Evolutionary conservation across 1,140 invertebrate species (phyloP), one percentile per base, ranked within the genome.

Genomic region (Drosophila repletoides): DNA sequence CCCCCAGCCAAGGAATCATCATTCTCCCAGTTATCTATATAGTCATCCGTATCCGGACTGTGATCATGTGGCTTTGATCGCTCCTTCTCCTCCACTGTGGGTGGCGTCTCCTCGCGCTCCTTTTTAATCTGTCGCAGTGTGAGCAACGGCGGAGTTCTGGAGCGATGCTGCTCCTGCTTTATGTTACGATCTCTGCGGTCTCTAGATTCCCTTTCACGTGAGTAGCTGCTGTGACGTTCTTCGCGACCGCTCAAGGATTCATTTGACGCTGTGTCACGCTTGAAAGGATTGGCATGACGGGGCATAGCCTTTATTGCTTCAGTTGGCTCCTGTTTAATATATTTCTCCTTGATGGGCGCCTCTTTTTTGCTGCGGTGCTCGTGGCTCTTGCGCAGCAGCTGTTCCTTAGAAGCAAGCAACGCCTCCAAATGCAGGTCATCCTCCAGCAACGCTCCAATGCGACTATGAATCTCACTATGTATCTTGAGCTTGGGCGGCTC

Each of bases 21-120:
- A 33, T 90, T 88, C 41, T 90, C 88, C 88, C 88, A 90, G 69
- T 89, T 90, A 38, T 89, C 88, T 5, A 89, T 81, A 24, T 90
- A 90, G 52, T 90, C 88, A 56, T 90, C 88, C 0, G 88, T 90
- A 40, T 90, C 88, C 0, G 88, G 88, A 46, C 88, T 90, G 4
- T 76, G 65, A 12, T 76, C 76, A 28, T 59, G 28, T 22, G 3
- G 22, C 7, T 5, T 14, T 15, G n/a, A n/a, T n/a, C 17, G 9
- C 17, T 49, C 7, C 4, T 1, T 15, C 5, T 5, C 5, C 12
- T 34, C 41, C 5, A 26, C 12, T 28, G 43, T 15, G 1, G 74
- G 74, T 2, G 80, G 79, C 5, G 79, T 81, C 4, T 5, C 17
- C 15, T 64, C 41, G 1, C 77, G 63, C 21, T 81, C 76, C n/a